Percentiles rank a stretch among this genome's conserved stretches.
phyloP scores from a whole-genome alignment of 35 echinoderm and acorn worm genomes.

The Eucidaris tribuloides region DNA sequence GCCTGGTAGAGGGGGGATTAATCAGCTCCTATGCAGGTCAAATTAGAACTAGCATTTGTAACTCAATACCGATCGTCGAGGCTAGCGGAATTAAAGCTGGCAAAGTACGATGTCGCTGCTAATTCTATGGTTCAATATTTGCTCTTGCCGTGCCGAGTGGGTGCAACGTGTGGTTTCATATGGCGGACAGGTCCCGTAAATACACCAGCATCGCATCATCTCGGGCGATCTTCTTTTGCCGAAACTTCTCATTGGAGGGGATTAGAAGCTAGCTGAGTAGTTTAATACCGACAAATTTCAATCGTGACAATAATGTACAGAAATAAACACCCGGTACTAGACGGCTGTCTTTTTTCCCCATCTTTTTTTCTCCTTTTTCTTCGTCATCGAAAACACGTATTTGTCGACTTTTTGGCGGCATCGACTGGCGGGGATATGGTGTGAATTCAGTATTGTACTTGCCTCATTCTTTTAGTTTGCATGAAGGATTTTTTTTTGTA shows the following conservation, averaged over 20 bases:
- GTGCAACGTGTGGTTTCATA: conserved; percentile 16
- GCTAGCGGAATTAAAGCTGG: conserved; percentile 26
- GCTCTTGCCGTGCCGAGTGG: conserved; percentile 22
- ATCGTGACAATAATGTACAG: conserved; percentile 9
- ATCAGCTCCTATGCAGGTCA: conserved; percentile 22
- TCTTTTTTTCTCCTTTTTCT: not conserved
- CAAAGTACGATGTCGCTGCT: conserved; percentile 34
- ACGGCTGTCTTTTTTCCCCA: not conserved
- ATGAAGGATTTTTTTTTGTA: conserved; percentile 4
- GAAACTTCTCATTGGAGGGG: conserved; percentile 11
- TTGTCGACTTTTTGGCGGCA: conserved; percentile 24
- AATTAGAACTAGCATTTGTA: conserved; percentile 41
- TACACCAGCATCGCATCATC: conserved; percentile 15
- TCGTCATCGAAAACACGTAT: conserved; percentile 22
- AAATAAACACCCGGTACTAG: conserved; percentile 29
- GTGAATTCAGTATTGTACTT: conserved; percentile 17
- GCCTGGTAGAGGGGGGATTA: conserved; percentile 33
- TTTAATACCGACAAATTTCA: conserved; percentile 29
- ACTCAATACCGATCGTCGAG: conserved; percentile 22
- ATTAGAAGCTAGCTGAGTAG: conserved; percentile 20
- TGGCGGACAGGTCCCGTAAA: not conserved
- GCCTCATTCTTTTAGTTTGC: conserved; percentile 1
- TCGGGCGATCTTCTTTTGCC: not conserved
- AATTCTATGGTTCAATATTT: conserved; percentile 34
- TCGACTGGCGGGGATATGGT: conserved; percentile 11